Percentiles rank a stretch among this genome's conserved stretches.
Conservation (phyloP, 2,113 vertebrate species). For the Capreolus pygargus region DNA sequence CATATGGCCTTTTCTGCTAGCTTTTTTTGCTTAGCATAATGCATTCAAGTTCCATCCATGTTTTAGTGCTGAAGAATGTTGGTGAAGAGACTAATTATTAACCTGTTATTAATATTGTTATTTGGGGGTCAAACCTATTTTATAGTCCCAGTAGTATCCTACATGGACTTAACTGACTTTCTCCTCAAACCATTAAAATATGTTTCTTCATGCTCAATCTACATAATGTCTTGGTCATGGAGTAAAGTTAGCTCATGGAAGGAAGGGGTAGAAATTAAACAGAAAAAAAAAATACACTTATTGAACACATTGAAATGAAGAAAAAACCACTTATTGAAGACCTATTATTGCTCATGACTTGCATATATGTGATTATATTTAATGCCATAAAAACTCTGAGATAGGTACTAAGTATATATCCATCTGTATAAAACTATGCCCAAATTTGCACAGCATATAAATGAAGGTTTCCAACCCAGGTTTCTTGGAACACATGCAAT, state of each 20-base stretch:
- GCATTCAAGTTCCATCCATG: not conserved
- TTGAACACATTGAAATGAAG: not conserved
- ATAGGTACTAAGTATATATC: not conserved
- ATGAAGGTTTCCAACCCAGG: not conserved
- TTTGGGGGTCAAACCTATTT: not conserved
- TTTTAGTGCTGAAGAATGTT: not conserved
- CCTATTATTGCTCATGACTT: not conserved
- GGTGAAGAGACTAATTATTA: not conserved
- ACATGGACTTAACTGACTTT: not conserved
- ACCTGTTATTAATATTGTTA: not conserved
- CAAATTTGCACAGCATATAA: not conserved
- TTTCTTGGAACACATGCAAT: not conserved
- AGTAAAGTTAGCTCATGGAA: not conserved
- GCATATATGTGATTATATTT: not conserved
- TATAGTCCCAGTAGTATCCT: not conserved
- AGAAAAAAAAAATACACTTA: not conserved
- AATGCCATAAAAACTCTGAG: not conserved
- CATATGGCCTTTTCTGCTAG: not conserved
- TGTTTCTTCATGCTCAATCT: not conserved
- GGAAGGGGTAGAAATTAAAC: not conserved
- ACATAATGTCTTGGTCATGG: not conserved
- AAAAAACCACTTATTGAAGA: not conserved
- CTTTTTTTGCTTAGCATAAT: not conserved
- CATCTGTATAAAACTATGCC: not conserved
- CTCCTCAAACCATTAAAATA: not conserved